A percentile compares a stretch with the other conserved stretches of the same genome.
These are phyloP conservation scores for Coranthus polyacanthus DNA, from an alignment of 2,797 vertebrate genomes.

Conservation along the genomic window DNA sequence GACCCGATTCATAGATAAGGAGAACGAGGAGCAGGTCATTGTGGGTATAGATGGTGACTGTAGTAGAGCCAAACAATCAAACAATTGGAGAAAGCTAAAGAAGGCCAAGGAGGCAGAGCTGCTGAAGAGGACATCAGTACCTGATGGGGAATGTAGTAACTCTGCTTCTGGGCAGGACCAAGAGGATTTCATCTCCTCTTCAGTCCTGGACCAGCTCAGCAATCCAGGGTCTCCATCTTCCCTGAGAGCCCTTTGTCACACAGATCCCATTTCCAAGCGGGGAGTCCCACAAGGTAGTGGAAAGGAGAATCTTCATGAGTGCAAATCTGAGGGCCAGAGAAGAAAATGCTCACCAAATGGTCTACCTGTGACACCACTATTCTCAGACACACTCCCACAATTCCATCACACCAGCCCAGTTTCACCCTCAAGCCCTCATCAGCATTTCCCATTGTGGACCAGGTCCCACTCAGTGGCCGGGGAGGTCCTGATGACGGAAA, in stretches of 20 bases:
- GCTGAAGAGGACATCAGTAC: slow-evolving; percentile 75
- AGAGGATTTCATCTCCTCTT: slow-evolving; percentile 42
- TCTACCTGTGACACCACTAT: slow-evolving; percentile 50
- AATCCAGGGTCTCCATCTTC: slow-evolving; percentile 34
- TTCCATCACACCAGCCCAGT: slow-evolving; percentile 70
- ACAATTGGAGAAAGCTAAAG: slow-evolving; percentile 86
- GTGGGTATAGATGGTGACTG: slow-evolving; percentile 73
- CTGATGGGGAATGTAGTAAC: slow-evolving; percentile 46
- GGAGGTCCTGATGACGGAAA: slow-evolving; percentile 69
- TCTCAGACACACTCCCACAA: slow-evolving; percentile 62
- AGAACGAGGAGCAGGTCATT: slow-evolving; percentile 59
- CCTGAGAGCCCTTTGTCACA: slow-evolving; percentile 54
- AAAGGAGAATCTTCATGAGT: slow-evolving; percentile 53
- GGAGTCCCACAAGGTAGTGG: slow-evolving; percentile 62
- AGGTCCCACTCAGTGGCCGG: slow-evolving; percentile 60
- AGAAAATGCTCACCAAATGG: slow-evolving; percentile 74
- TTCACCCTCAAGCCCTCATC: slow-evolving; percentile 67
- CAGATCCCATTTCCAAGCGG: slow-evolving; percentile 74
- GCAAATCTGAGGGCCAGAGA: slow-evolving; percentile 74
- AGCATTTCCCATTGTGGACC: slow-evolving; percentile 71
- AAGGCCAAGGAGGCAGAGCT: slow-evolving; percentile 83
- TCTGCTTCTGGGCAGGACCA: slow-evolving; percentile 7
- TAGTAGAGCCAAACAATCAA: slow-evolving; percentile 76
- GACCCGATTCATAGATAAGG: slow-evolving; percentile 84
- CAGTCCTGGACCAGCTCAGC: slow-evolving; percentile 52